A percentile compares a stretch with the other conserved stretches of the same genome.
phyloP scores from a whole-genome alignment of 1,140 invertebrate species.

The Brachionus asplanchnoidis region DNA sequence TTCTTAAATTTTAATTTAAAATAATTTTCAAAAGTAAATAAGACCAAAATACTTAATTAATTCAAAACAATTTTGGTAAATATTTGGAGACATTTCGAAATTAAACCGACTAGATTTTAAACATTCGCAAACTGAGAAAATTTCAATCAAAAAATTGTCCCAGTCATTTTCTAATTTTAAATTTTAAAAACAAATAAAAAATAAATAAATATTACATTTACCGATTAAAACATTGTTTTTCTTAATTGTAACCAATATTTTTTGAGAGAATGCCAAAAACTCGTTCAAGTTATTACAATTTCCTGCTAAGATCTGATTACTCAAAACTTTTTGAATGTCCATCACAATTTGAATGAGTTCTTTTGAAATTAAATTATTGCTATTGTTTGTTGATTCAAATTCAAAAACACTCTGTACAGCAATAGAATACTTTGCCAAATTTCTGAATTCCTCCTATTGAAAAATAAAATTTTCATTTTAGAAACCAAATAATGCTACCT shows the following conservation, averaged over 20 bases:
- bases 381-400: neutral
- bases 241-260: neutral
- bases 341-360: neutral
- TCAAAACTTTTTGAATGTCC: neutral
- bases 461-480: neutral
- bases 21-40: neutral
- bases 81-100: neutral
- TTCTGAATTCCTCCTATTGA: neutral
- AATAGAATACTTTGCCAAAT: neutral
- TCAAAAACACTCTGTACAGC: neutral
- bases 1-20: neutral
- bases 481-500: neutral
- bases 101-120: neutral
- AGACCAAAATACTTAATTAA: neutral
- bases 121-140: neutral
- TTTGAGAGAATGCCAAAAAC: neutral
- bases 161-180: neutral
- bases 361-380: too few species aligned
- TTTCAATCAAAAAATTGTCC: neutral
- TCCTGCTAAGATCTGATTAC: neutral
- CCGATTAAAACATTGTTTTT: neutral
- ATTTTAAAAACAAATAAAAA: neutral
- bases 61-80: neutral
- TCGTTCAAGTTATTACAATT: neutral
- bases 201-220: neutral